Evolutionary conservation across 1,140 invertebrate species (phyloP).

Genomic region (Hetaerina americana): DNA sequence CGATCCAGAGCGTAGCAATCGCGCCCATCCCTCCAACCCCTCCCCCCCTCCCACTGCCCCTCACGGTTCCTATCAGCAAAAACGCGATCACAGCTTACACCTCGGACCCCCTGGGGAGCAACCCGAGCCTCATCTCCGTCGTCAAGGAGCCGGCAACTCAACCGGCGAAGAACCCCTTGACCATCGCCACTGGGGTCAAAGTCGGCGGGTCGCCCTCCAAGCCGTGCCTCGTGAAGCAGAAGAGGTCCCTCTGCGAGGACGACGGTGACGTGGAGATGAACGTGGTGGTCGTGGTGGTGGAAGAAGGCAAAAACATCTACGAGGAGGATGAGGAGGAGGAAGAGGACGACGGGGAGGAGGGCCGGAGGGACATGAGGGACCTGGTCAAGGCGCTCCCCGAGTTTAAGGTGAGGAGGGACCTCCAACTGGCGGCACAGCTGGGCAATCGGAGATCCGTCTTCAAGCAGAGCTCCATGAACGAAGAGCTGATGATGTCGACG

Average conservation of each 20-base stretch:
- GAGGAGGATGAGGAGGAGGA: slow-evolving; percentile 34
- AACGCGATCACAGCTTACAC: not conserved
- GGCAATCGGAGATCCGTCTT: slow-evolving; percentile 44
- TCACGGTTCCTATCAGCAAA: too few relatives aligned
- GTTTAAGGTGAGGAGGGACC: slow-evolving; percentile 33
- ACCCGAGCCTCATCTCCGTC: not conserved
- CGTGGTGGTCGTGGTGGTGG: slow-evolving; percentile 43
- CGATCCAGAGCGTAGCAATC: too few relatives aligned
- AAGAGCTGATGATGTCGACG: slow-evolving; percentile 77
- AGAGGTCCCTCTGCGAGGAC: slow-evolving; percentile 59
- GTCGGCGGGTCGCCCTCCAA: slow-evolving; percentile 24
- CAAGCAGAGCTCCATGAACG: slow-evolving; percentile 79
- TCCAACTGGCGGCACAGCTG: slow-evolving; percentile 27
- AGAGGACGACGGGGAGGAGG: slow-evolving; percentile 39
- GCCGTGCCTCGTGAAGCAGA: slow-evolving; percentile 64
- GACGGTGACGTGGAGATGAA: slow-evolving; percentile 34
- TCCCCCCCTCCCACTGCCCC: slow-evolving; percentile 5
- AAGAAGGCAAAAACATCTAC: slow-evolving; percentile 37
- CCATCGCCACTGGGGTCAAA: not conserved
- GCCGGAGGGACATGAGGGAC: slow-evolving; percentile 42
- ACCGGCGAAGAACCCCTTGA: not conserved
- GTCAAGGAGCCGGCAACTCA: not conserved
- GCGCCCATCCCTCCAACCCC: not conserved
- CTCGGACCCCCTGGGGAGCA: not conserved
- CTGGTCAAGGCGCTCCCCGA: slow-evolving; percentile 43